phyloP scores from a whole-genome alignment of 2,888 invertebrate species.

The Petrolisthes manimaculis region DNA sequence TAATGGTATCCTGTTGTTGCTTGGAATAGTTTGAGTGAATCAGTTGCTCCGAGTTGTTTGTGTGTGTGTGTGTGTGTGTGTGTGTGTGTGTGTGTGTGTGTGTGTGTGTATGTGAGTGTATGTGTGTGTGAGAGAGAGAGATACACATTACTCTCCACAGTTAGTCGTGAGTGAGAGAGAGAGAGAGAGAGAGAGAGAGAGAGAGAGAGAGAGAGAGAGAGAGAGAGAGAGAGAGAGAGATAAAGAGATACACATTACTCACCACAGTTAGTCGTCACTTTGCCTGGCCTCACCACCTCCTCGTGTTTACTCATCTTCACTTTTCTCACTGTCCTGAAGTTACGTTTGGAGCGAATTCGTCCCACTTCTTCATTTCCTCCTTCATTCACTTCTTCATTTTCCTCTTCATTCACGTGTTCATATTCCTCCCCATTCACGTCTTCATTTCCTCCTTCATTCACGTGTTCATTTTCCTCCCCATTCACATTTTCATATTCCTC shows the following conservation, averaged over 20 bases:
- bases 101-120: too few species aligned
- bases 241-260: not conserved
- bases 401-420: not conserved
- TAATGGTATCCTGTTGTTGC: not conserved
- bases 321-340: not conserved
- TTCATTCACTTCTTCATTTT: not conserved
- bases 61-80: too few species aligned
- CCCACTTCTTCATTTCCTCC: not conserved
- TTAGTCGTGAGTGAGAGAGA: not conserved
- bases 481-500: not conserved
- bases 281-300: not conserved
- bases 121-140: not conserved
- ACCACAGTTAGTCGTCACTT: not conserved
- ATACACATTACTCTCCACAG: not conserved
- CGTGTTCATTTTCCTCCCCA: not conserved
- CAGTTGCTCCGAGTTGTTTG: too few species aligned
- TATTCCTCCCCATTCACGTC: not conserved
- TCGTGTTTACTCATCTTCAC: not conserved
- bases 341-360: not conserved
- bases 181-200: not conserved
- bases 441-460: not conserved
- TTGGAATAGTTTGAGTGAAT: not conserved
- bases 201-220: conserved; percentile 17
- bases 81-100: too few species aligned
- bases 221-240: conserved; percentile 4